Base-by-base conservation (phyloP, 2,113 vertebrate genomes). In the Sceloporus tristichus region DNA sequence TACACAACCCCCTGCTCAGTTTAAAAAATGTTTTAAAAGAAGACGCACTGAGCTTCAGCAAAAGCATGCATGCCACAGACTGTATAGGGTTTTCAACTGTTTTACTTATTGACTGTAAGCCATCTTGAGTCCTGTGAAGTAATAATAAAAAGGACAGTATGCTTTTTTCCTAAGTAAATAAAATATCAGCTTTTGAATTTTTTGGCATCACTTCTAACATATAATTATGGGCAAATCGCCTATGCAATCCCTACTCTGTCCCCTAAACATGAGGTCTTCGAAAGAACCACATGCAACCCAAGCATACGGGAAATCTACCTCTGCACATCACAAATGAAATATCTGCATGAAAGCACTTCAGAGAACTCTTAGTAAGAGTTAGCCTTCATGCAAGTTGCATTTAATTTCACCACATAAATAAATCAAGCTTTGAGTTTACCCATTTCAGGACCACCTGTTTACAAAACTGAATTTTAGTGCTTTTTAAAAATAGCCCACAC, bases 391-490 rank as follows among this genome's bases (percentile, higher is more conserved):
- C 70, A 13, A 16, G 10, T 38, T 74, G 10, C 71, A 91, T 89
- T 56, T 56, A 56, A 19, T 9, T 10, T 79, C 77, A n/a, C 54
- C 42, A 53, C 42, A 78, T 53, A 78, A 78, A 53, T 53, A 78
- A 78, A 29, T 78, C 21, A 25, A 25, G 38, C 21, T 78, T 53
- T 21, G 25, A 29, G 53, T 53, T 78, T 11, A 3, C 76, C 1
- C 76, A 8, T 78, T 53, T 48, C 11, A 53, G 25, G 40, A 29
- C 9, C 5, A 53, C 9, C 25, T 78, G 78, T 56, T 79, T 65
- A 11, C n/a, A 86, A 81, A 82, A 87, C 1, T 84, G 65, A 87
- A 89, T n/a, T 88, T 92, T 88, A 91, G 88, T 92, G 90, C 66
- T 79, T 77, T 84, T 92, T 68, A 25, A 82, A 93, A 92, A 79